Evolutionary conservation across 2,888 invertebrate species (phyloP).

Genomic region (Thymelicus lineola): DNA sequence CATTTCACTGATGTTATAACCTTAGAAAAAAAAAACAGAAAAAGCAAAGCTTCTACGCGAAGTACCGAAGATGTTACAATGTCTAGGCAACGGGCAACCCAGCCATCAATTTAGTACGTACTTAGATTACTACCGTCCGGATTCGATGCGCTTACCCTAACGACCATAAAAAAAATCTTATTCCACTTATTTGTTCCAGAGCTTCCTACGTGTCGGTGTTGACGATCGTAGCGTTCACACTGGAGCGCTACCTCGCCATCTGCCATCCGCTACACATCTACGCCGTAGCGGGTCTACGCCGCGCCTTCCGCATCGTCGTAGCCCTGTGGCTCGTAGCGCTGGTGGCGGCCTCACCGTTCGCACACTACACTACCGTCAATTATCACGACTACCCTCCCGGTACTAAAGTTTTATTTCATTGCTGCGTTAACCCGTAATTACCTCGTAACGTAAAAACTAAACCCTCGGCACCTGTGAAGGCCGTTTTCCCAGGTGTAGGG

Average conservation of each 20-base stretch:
- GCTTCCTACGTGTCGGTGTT: slow-evolving; percentile 96
- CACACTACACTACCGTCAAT: slow-evolving; percentile 89
- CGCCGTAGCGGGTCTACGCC: slow-evolving; percentile 92
- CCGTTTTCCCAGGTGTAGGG: no score
- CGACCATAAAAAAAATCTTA: no score
- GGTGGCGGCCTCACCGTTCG: slow-evolving; percentile 91
- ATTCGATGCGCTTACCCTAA: no score
- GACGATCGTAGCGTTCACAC: slow-evolving; percentile 96
- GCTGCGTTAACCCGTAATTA: background rate
- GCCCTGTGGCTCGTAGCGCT: slow-evolving; percentile 91
- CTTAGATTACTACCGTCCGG: no score
- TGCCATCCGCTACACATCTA: slow-evolving; percentile 94
- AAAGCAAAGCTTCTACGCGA: no score
- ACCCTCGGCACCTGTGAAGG: background rate
- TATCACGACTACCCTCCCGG: slow-evolving; percentile 90
- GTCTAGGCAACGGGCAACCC: no score
- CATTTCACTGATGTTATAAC: no score
- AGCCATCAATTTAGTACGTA: no score
- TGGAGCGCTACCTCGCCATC: slow-evolving; percentile 95
- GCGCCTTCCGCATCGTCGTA: slow-evolving; percentile 92
- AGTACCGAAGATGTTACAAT: no score
- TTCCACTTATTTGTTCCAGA: slow-evolving; percentile 70
- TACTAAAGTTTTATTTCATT: slow-evolving; percentile 53
- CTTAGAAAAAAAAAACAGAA: no score
- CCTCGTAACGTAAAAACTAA: background rate